Base-by-base conservation (phyloP, 2,888 invertebrate species). In the Cephus spinipes region DNA sequence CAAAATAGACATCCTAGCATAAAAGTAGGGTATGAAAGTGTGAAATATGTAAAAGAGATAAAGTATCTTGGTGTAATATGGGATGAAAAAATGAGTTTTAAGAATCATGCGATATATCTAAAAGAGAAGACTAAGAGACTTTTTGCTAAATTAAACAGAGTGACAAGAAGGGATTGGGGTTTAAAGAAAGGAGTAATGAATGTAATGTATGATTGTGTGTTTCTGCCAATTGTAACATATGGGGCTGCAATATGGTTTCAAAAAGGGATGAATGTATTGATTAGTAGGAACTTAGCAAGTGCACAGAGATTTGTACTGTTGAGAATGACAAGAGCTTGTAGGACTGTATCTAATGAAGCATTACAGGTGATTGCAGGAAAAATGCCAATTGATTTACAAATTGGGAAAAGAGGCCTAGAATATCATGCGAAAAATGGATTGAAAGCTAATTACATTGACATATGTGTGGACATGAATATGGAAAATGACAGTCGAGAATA, bases 81-180 rank as follows among this genome's bases (percentile, higher is more conserved):
- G 15, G 78, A 80, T 30, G 11, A 23, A 1, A 74, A 73, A 74
- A 3, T 78, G 30, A 76, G 6, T 23, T 80, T 78, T 32, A n/a
- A 78, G 3, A 12, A 11, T 15, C 80, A 78, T 23, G 76, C 74
- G 0, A 75, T 33, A 55, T 36, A 34, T 34, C 12, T 78, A 9
- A 40, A 76, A 55, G 36, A 78, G 1, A 80, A 78, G 4, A 6
- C 76, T 6, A 32, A 4, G 3, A 76, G 75, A 1, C 68, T 77
- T 30, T 32, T 73, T 12, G n/a, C 40, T 69, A 11, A n/a, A 12
- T 36, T 79, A 4, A 74, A 32, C 23, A 69, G 75, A 31, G 1
- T 73, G 0, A 69, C 79, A 30, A 78, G 33, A 34, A 68, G 40
- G 11, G 68, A 78, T 68, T 80, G 78, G 78, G 80, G 80, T 15